A percentile compares a stretch with the other conserved stretches of the same genome.
Conservation (phyloP, 2,797 vertebrate species). For the Myotis pilosus region DNA sequence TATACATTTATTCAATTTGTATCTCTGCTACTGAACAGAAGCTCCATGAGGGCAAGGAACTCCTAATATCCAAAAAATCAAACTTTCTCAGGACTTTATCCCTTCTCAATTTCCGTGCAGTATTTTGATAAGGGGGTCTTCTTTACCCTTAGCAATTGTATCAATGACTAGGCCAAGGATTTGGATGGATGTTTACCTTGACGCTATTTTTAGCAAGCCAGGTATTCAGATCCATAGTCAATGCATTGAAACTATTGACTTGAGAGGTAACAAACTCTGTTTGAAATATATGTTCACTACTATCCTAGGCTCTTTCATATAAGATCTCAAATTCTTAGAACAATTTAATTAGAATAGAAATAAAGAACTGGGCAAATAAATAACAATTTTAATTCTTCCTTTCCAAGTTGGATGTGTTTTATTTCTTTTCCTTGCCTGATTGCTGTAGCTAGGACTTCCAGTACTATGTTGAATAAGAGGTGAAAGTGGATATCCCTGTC, state of each 20-base stretch:
- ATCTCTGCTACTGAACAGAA: background rate
- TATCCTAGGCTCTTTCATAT: background rate
- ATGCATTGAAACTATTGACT: background rate
- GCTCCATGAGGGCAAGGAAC: background rate
- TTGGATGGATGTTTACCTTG: background rate
- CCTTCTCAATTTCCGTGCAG: background rate
- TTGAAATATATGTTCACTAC: background rate
- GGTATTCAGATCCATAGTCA: background rate
- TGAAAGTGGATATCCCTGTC: background rate
- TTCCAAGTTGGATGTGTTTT: background rate
- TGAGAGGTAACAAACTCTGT: background rate
- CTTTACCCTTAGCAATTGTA: background rate
- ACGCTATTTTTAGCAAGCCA: background rate
- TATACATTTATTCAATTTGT: background rate
- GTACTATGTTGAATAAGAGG: background rate
- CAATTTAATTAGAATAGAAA: background rate
- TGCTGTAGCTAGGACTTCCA: background rate
- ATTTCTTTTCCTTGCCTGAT: background rate
- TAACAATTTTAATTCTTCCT: background rate
- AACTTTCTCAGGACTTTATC: background rate
- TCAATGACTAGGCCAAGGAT: background rate
- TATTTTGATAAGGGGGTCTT: background rate
- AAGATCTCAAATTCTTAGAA: background rate
- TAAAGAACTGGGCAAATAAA: background rate
- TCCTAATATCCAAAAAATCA: background rate